Evolutionary conservation across 2,888 invertebrate species (phyloP), one percentile per base, ranked within the genome.

Genomic region (Hylaea fasciaria): DNA sequence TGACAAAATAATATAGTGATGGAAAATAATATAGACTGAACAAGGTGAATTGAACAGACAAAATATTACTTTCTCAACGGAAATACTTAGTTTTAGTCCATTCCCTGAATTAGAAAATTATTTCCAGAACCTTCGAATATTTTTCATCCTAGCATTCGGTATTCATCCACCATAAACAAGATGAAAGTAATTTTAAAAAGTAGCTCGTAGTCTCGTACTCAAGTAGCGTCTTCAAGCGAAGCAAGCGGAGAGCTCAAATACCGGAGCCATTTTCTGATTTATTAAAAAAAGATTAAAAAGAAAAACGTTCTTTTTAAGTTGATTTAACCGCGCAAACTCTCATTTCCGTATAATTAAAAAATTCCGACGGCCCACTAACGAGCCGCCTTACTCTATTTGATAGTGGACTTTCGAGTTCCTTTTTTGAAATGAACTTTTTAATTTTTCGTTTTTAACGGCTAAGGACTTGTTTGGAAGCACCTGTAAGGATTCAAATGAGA

Each of bases 331-430:
- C 70, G 65, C 66, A 62, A 69, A 68, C 78, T 76, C 74, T 68
- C 62, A 70, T 77, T 85, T 85, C 82, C 83, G 81, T 81, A 78
- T 83, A 84, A 85, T 86, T 86, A 83, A 83, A 82, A 81, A 85
- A 80, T 70, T 63, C 69, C 67, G 77, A 67, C 79, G 22, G 76
- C 76, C 61, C 73, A 76, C 82, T 86, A 85, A 86, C 83, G 85
- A 85, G 81, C 77, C 75, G 80, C 78, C 78, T 76, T 76, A 72
- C 71, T 76, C 73, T 78, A 81, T 80, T 81, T 75, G 78, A 79
- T 77, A 68, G 66, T 68, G 67, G 64, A 69, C 64, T 66, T 69
- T 62, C 52, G 64, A 64, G 61, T 68, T 70, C 68, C 66, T 68
- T 68, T 72, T 69, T 72, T 65, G 58, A 66, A 69, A 64, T 68